Evolutionary conservation across 2,113 vertebrate genomes (phyloP).

Genomic region (Channa maculata): DNA sequence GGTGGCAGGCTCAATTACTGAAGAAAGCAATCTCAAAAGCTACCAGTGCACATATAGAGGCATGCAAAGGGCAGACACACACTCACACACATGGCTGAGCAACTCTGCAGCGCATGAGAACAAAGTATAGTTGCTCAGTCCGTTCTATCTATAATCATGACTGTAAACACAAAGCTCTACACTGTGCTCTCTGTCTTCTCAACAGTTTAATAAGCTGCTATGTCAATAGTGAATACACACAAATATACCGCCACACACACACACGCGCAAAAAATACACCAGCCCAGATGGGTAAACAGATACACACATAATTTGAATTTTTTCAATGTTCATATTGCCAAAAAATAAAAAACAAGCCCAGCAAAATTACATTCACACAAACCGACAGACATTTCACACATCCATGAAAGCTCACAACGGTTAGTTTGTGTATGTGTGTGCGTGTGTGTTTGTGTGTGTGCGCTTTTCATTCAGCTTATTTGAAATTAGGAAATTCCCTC

Average conservation of each 20-base stretch:
- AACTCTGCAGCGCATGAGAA: conserved; percentile 41
- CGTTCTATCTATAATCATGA: conserved; percentile 34
- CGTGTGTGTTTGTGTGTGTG: conserved; percentile 10
- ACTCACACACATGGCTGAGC: neutral
- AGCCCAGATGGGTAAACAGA: neutral
- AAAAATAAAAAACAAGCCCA: conserved; percentile 6
- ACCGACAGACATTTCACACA: conserved; percentile 8
- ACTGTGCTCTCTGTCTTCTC: conserved; percentile 10
- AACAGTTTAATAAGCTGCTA: conserved; percentile 13
- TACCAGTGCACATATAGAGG: conserved; percentile 31
- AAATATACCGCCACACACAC: neutral
- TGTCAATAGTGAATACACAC: neutral
- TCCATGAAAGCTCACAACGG: conserved; percentile 18
- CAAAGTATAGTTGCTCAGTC: conserved; percentile 45
- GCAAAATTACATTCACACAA: no score
- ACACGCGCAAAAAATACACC: neutral
- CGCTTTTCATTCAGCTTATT: conserved; percentile 27
- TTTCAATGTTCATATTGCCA: conserved; percentile 47
- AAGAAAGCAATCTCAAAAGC: conserved; percentile 49
- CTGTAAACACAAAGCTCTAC: conserved; percentile 31
- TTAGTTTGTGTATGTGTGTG: conserved; percentile 30
- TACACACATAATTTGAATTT: neutral
- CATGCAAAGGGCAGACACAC: neutral
- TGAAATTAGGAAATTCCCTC: conserved; percentile 55
- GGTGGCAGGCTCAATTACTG: conserved; percentile 43